Conservation (phyloP, 2,888 invertebrate genomes). For the Drosophila suboccidentalis region DNA sequence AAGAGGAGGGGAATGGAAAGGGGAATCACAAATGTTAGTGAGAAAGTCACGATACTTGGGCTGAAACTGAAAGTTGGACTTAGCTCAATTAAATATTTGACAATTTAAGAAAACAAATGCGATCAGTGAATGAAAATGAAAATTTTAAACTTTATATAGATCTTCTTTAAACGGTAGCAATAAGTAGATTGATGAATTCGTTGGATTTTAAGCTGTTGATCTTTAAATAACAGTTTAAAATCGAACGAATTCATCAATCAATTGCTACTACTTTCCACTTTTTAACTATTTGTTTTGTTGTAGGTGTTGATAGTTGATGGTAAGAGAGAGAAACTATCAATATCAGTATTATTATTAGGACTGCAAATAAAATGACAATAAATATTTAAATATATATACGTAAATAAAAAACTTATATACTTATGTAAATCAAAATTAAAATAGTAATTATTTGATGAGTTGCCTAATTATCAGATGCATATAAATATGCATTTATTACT, state of each 20-base stretch:
- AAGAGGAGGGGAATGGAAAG: background rate
- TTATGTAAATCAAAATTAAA: background rate
- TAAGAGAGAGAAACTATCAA: background rate
- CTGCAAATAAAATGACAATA: background rate
- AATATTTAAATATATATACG: background rate
- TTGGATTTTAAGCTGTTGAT: conserved; percentile 17
- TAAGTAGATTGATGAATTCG: conserved; percentile 25
- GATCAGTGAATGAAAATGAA: conserved; percentile 19
- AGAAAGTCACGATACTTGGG: conserved; percentile 51
- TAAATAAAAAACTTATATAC: too few relatives aligned
- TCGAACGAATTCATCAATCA: too few relatives aligned
- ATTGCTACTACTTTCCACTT: background rate
- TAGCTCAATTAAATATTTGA: conserved; percentile 46
- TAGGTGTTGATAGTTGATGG: conserved; percentile 5
- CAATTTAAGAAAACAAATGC: conserved; percentile 35
- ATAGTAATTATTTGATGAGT: background rate
- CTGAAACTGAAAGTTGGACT: conserved; percentile 57
- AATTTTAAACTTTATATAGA: background rate
- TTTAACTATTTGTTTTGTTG: background rate
- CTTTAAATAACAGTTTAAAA: background rate
- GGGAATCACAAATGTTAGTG: conserved; percentile 16
- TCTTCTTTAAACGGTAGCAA: conserved; percentile 5
- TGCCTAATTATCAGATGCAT: background rate
- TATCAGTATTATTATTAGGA: background rate
- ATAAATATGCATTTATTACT: background rate